phyloP scores from a whole-genome alignment of 2,888 invertebrate genomes.

The Scelioninae gen. 1 region DNA sequence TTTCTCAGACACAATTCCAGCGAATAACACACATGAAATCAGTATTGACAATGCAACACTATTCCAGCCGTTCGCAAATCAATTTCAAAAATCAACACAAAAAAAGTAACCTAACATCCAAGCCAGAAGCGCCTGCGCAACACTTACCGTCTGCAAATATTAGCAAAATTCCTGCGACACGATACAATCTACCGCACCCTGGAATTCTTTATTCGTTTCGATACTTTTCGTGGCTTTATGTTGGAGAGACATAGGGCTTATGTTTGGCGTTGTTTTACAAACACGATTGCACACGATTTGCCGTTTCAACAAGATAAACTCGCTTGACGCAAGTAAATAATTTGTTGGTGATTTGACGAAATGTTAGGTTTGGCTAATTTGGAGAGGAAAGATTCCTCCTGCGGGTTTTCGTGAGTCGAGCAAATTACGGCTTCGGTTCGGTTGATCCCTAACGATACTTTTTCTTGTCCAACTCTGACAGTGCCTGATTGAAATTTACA shows the following conservation, averaged over 20 bases:
- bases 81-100: constrained; percentile 34
- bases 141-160: constrained; percentile 51
- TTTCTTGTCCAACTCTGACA: constrained; percentile 55
- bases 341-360: constrained; percentile 57
- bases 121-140: constrained; percentile 38
- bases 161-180: constrained; percentile 65
- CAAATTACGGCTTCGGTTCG: too few species aligned
- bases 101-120: constrained; percentile 15
- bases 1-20: background rate
- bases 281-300: constrained; percentile 17
- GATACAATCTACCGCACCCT: constrained; percentile 70
- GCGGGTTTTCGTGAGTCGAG: too few species aligned
- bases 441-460: constrained; percentile 39
- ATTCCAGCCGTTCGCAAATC: constrained; percentile 35
- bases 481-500: constrained; percentile 58
- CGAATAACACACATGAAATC: background rate
- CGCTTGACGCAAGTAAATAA: constrained; percentile 56
- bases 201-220: constrained; percentile 59
- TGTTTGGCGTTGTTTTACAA: constrained; percentile 37
- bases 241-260: constrained; percentile 55
- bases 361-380: too few species aligned
- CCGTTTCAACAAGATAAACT: constrained; percentile 26
- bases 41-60: background rate
- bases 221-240: constrained; percentile 61
- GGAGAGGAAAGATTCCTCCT: too few species aligned